Base-by-base conservation (phyloP, 2,888 invertebrate genomes). In the Heliconius cydno region DNA sequence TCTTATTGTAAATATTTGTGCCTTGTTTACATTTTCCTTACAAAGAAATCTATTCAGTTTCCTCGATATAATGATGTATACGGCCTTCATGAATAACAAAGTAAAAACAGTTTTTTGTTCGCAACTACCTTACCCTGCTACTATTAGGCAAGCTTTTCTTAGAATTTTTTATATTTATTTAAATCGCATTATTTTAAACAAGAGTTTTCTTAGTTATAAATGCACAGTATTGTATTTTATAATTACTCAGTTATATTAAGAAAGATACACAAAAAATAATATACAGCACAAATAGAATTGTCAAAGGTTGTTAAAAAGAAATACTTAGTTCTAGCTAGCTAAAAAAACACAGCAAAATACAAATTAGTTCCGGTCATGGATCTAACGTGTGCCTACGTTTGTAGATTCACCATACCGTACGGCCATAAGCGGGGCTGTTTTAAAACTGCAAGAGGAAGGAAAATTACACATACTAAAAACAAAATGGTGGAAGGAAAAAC, bases 401-500 rank as follows among this genome's bases (percentile, higher is more conserved):
- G 82, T 85, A 98, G 98, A 98, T 93, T 99, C 99, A 1, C 98
- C 98, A 46, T 99, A 98, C 93, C 96, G 98, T 85, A 98, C 98
- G 77, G 97, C 98, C 78, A 98, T 99, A 87, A 99, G 98, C 89
- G 98, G 98, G 52, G 98, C 98, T 71, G 98, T 99, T 85, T 95
- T 99, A 76, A 98, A 98, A 92, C 96, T 99, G 65, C 99, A 99
- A 95, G 99, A 99, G 93, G 98, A 98, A 90, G 99, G 99, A 70
- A 97, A 97, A 92, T 96, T 99, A 82, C 98, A 98, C 89, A 97
- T 97, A 89, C 95, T 99, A 87, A 99, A 99, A 96, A 98, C 98
- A 52, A 97, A 98, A 90, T 99, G 99, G 99, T 99, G 99, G 99
- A 98, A 98, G 90, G 98, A 98, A 92, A 98, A 97, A 93, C 96